Evolutionary conservation across 2,888 invertebrate species (phyloP).

Genomic region (Diadegma fenestrale): DNA sequence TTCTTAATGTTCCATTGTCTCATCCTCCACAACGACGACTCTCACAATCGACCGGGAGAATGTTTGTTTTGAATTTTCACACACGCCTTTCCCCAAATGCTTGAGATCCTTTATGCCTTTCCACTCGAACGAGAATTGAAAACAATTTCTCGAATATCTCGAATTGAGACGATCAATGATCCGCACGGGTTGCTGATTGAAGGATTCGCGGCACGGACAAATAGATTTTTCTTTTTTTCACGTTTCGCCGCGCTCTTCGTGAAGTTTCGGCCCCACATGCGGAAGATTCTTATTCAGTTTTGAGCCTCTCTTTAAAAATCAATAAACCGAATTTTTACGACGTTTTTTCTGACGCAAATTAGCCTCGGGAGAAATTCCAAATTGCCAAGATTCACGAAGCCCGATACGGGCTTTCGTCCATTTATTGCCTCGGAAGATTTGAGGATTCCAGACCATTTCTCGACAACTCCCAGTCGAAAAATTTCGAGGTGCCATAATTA

Average conservation of each 20-base stretch:
- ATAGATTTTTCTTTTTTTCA: not conserved
- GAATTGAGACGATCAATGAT: not conserved
- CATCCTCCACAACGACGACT: constrained; percentile 39
- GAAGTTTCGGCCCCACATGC: not conserved
- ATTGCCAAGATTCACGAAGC: not conserved
- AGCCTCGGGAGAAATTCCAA: not conserved
- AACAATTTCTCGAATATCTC: not conserved
- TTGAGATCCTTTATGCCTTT: not conserved
- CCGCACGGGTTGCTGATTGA: not conserved
- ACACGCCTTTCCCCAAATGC: constrained; percentile 59
- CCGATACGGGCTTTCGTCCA: not conserved
- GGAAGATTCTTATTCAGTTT: not conserved
- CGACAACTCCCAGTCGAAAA: not conserved
- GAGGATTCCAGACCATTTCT: not conserved
- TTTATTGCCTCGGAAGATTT: not conserved
- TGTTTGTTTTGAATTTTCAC: constrained; percentile 60
- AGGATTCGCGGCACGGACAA: not conserved
- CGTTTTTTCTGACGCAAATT: not conserved
- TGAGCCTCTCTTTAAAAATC: not conserved
- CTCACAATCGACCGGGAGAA: constrained; percentile 47
- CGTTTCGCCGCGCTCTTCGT: not conserved
- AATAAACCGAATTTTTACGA: not conserved
- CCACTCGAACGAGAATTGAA: not conserved
- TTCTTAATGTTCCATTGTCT: constrained; percentile 56
- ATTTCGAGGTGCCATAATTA: not conserved